These are phyloP conservation scores for Plusia festucae DNA, from an alignment of 2,888 invertebrate species.

Conservation along the genomic window DNA sequence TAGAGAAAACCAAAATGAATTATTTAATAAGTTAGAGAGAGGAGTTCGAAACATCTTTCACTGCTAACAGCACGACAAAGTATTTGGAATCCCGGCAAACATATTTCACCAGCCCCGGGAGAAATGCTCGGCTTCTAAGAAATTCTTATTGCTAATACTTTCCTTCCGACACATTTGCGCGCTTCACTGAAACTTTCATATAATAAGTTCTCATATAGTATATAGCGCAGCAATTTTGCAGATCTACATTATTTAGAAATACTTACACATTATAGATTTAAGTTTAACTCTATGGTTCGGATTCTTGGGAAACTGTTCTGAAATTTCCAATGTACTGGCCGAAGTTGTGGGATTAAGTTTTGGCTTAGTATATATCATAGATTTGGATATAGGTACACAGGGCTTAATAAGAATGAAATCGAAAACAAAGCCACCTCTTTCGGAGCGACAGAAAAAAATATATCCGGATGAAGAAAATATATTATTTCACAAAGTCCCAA, in stretches of 20 bases:
- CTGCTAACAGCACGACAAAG: background rate
- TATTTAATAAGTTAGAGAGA: background rate
- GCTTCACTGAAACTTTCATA: background rate
- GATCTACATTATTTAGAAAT: no score
- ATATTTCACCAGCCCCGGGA: background rate
- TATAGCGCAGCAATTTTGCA: constrained; percentile 13
- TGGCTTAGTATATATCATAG: background rate
- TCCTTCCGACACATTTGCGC: background rate
- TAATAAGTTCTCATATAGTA: no score
- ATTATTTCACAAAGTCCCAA: no score
- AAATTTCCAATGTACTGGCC: constrained; percentile 22
- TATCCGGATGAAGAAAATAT: no score
- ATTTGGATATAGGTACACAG: no score
- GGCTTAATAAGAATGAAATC: no score
- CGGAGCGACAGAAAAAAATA: no score
- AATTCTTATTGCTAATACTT: constrained; percentile 8
- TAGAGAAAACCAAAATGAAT: no score
- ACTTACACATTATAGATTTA: background rate
- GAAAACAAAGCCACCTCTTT: no score
- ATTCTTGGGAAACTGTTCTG: constrained; percentile 31
- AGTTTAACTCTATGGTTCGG: constrained; percentile 13
- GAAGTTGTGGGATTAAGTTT: constrained; percentile 17
- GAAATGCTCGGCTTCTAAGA: constrained; percentile 2
- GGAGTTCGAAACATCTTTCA: background rate
- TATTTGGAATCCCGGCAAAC: constrained; percentile 1